Evolutionary conservation across 2,113 vertebrate species (phyloP).

Genomic region (Cephalopterus ornatus): DNA sequence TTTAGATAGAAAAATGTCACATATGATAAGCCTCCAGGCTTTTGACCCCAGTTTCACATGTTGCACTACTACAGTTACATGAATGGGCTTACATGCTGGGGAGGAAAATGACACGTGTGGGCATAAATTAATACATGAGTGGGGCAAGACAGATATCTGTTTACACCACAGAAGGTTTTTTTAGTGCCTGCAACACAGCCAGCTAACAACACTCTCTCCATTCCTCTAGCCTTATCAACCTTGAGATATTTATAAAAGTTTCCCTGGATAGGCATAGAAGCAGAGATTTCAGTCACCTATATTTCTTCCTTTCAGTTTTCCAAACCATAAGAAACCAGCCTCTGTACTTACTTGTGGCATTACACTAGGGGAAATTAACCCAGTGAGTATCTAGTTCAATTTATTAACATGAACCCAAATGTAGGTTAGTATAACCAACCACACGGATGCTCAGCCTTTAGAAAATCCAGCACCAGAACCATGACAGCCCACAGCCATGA

Average conservation of each 20-base stretch:
- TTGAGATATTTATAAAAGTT: not conserved
- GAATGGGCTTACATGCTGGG: not conserved
- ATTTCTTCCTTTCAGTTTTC: not conserved
- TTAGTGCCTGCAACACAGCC: not conserved
- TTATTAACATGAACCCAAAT: not conserved
- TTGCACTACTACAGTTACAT: not conserved
- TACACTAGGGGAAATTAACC: not conserved
- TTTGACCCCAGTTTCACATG: not conserved
- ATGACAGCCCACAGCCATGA: not conserved
- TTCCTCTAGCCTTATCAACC: not conserved
- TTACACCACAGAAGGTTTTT: not conserved
- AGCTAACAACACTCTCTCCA: not conserved
- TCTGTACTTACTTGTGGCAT: not conserved
- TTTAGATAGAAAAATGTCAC: not conserved
- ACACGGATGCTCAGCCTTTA: not conserved
- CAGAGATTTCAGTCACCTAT: not conserved
- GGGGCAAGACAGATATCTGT: not conserved
- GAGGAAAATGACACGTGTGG: not conserved
- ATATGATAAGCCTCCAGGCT: not conserved
- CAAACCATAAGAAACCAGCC: not conserved
- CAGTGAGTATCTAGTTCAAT: not conserved
- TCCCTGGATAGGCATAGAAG: not conserved
- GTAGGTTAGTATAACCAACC: not conserved
- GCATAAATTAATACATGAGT: not conserved
- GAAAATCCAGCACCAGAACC: not conserved